Base-by-base conservation (phyloP, 1,140 invertebrate genomes). In the Bathynomus jamesi region DNA sequence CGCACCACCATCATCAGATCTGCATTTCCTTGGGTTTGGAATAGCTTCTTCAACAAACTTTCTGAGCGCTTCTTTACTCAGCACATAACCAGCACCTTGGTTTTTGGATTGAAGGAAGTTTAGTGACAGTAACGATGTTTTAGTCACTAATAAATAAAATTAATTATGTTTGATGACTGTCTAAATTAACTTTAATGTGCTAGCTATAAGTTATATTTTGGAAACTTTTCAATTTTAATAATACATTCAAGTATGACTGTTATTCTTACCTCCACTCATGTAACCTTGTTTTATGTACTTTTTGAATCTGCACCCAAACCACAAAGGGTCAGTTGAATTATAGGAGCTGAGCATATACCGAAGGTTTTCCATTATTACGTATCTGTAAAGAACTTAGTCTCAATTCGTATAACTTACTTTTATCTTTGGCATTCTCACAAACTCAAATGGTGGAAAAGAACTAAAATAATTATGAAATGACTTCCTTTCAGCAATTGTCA, bases 201-300 rank as follows among this genome's bases (percentile, higher is more conserved):
- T n/a, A n/a, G n/a, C n/a, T n/a, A n/a, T n/a, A n/a, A n/a, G n/a
- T n/a, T n/a, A n/a, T n/a, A n/a, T n/a, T n/a, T n/a, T n/a, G n/a
- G n/a, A n/a, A n/a, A n/a, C n/a, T n/a, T n/a, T n/a, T n/a, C n/a
- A n/a, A 46, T 46, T 46, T 10, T 46, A 46, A 46, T n/a, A 10
- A 46, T 46, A n/a, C 40, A n/a, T 46, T 10, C 10, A 46, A 46
- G n/a, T 46, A 46, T 46, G n/a, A 11, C n/a, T n/a, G n/a, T n/a
- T n/a, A n/a, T n/a, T n/a, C n/a, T n/a, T 62, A 77, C 94, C 94
- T 13, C 94, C 94, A 80, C 92, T 95, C 93, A 96, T 96, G 81
- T 97, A 97, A 0, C 95, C 94, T 83, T 94, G 87, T 73, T 89
- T 89, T 0, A 93, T 90, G 77, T 89, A 94, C 0, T 91, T 91